Percentiles rank a stretch among this genome's conserved stretches.
phyloP scores from a whole-genome alignment of 2,888 invertebrate species.

The Machimus rusticus region DNA sequence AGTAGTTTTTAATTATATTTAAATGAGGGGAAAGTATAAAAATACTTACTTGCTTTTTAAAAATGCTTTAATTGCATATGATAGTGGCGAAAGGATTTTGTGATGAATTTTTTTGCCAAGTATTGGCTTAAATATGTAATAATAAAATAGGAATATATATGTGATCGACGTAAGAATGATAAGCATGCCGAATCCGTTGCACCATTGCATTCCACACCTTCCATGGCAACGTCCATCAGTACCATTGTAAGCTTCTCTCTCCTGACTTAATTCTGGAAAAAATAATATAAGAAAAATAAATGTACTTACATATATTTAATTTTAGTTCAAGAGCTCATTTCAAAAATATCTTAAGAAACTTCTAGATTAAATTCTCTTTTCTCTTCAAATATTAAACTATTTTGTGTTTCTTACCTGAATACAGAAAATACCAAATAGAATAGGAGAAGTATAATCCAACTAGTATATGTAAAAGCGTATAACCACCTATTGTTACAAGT shows the following conservation, averaged over 20 bases:
- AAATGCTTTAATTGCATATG: constrained; percentile 52
- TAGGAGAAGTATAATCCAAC: constrained; percentile 57
- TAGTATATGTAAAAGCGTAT: constrained; percentile 52
- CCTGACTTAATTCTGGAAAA: background rate
- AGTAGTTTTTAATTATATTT: background rate
- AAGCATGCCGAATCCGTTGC: constrained; percentile 77
- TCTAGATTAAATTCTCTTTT: background rate
- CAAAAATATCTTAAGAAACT: background rate
- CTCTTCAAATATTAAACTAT: background rate
- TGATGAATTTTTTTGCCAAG: constrained; percentile 63
- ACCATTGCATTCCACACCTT: constrained; percentile 61
- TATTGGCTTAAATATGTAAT: constrained; percentile 68
- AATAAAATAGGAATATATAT: constrained; percentile 72
- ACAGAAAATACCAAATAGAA: constrained; percentile 57
- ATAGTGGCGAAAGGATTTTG: constrained; percentile 49
- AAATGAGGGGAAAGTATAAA: background rate
- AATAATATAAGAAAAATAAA: background rate
- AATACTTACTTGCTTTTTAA: constrained; percentile 59
- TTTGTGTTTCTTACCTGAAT: constrained; percentile 52
- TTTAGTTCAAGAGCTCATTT: background rate
- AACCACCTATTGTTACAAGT: constrained; percentile 48
- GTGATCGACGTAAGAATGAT: constrained; percentile 69
- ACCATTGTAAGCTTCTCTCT: background rate
- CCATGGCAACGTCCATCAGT: constrained; percentile 42
- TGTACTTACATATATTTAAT: too few relatives aligned